Conservation (phyloP, 2,113 vertebrate species). For the Pimephales promelas region DNA sequence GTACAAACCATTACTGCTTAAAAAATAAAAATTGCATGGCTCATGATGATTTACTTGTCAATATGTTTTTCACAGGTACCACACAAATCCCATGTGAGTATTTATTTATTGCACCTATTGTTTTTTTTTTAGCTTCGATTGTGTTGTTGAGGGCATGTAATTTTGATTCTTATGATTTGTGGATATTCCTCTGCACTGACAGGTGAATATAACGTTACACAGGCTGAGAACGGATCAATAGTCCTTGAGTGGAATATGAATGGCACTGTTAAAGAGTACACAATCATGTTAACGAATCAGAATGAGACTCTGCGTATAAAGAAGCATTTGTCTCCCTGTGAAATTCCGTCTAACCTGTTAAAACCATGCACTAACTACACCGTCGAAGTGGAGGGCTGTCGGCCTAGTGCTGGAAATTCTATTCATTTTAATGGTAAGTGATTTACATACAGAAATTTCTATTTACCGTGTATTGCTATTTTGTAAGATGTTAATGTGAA, state of each 20-base stretch:
- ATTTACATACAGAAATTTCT: no score
- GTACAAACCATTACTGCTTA: no score
- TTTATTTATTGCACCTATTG: not conserved
- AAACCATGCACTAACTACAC: constrained; percentile 63
- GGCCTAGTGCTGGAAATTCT: no score
- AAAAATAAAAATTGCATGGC: not conserved
- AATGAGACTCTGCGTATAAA: no score
- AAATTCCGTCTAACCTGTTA: not conserved
- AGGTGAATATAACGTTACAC: not conserved
- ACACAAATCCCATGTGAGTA: not conserved
- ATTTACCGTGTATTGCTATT: no score
- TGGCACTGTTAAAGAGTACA: not conserved
- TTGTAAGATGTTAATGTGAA: no score
- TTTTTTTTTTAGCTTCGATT: not conserved
- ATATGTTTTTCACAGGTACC: not conserved
- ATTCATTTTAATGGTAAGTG: no score
- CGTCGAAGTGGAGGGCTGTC: not conserved
- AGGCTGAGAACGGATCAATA: no score
- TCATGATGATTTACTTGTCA: not conserved
- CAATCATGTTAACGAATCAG: not conserved
- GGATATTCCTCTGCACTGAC: not conserved
- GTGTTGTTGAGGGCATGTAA: not conserved
- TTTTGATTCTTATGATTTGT: not conserved
- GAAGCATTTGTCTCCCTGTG: no score
- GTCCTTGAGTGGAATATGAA: no score